phyloP scores from a whole-genome alignment of 2,113 vertebrate species.

The Rana temporaria region DNA sequence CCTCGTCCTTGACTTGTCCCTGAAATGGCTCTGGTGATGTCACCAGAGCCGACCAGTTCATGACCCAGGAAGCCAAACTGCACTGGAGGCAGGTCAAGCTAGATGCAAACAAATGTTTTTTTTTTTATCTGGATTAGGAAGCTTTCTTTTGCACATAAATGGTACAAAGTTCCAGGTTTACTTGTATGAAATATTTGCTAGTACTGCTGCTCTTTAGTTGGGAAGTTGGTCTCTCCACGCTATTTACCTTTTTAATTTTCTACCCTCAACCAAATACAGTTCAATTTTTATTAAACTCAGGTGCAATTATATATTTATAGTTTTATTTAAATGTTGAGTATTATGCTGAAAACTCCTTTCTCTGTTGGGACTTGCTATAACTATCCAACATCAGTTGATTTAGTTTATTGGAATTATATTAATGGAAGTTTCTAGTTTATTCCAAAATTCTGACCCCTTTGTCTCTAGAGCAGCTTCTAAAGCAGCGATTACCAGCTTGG shows the following conservation, averaged over 20 bases:
- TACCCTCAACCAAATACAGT: slow-evolving; percentile 69
- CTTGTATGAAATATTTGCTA: slow-evolving; percentile 5
- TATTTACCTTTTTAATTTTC: slow-evolving; percentile 52
- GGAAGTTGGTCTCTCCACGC: slow-evolving; percentile 65
- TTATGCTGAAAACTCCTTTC: slow-evolving; percentile 67
- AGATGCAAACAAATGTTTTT: not conserved
- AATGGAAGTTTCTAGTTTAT: too few relatives aligned
- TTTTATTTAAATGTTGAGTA: slow-evolving; percentile 75
- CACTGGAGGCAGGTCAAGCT: not conserved
- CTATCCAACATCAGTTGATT: slow-evolving; percentile 62
- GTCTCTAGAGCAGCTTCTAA: too few relatives aligned
- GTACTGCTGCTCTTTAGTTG: slow-evolving; percentile 23
- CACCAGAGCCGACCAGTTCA: not conserved
- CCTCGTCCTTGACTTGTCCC: not conserved
- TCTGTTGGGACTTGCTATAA: slow-evolving; percentile 69
- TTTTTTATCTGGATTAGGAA: not conserved
- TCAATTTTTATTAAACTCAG: slow-evolving; percentile 81
- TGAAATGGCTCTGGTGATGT: not conserved
- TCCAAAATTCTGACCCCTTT: too few relatives aligned
- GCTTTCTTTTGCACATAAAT: slow-evolving; percentile 33
- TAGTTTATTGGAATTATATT: too few relatives aligned
- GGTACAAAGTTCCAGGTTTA: slow-evolving; percentile 44
- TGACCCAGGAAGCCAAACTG: not conserved
- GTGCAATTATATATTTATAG: slow-evolving; percentile 79
- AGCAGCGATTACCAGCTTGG: too few relatives aligned